Evolutionary conservation across 2,113 vertebrate genomes (phyloP).

Genomic region (Sinocyclocheilus grahami): DNA sequence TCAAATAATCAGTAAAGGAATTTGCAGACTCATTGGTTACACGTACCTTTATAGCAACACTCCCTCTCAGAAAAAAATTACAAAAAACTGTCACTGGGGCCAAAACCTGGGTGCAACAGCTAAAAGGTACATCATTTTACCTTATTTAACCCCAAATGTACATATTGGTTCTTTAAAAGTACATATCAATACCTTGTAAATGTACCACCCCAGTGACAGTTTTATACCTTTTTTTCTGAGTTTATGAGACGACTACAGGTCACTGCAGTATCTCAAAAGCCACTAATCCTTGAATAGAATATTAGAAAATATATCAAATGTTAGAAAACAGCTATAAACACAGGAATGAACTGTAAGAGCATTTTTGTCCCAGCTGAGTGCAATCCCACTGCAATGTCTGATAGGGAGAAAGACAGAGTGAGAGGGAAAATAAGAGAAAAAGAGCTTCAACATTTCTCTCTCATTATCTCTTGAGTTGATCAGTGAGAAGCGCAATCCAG

Average conservation of each 20-base stretch:
- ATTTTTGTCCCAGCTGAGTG: conserved; percentile 13
- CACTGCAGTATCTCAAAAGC: neutral
- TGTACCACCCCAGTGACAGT: no score
- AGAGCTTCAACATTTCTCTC: neutral
- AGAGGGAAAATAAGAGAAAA: neutral
- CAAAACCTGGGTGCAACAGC: no score
- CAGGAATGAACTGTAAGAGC: neutral
- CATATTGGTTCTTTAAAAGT: no score
- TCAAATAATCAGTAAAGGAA: neutral
- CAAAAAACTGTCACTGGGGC: no score
- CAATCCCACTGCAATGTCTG: neutral
- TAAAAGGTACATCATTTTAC: no score
- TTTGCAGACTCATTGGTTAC: neutral
- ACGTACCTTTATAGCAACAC: no score
- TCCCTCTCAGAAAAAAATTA: no score
- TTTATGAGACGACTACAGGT: neutral
- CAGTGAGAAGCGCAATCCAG: neutral
- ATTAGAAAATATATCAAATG: neutral
- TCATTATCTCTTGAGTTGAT: neutral
- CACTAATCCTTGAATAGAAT: neutral
- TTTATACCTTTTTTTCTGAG: no score
- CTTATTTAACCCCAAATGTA: no score
- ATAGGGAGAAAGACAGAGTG: neutral
- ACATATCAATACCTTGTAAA: no score
- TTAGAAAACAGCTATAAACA: neutral